phyloP scores from a whole-genome alignment of 2,888 invertebrate species.

The Ephialtes manifestator region DNA sequence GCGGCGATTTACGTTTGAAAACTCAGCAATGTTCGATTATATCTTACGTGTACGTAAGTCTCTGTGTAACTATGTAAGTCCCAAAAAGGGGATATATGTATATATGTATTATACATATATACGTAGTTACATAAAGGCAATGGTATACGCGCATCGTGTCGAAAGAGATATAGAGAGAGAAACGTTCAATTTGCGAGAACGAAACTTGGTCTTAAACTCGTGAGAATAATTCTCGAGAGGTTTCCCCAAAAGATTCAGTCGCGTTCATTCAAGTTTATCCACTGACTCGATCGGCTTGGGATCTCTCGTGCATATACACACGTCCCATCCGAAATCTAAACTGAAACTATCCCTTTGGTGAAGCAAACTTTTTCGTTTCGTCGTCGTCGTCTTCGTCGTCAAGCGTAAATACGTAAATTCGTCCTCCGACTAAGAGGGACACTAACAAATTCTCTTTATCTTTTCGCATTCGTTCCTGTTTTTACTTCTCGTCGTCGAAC shows the following conservation, averaged over 20 bases:
- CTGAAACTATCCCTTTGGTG: conserved; percentile 18
- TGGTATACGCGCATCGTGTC: neutral
- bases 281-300: conserved; percentile 33
- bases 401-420: conserved; percentile 42
- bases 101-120: neutral
- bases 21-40: conserved; percentile 67
- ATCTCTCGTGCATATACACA: conserved; percentile 21
- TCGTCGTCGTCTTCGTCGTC: conserved; percentile 40
- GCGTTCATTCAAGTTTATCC: conserved; percentile 52
- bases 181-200: conserved; percentile 60
- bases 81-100: conserved; percentile 1
- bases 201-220: conserved; percentile 55
- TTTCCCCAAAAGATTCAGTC: conserved; percentile 48
- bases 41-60: conserved; percentile 44
- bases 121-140: conserved; percentile 17
- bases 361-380: conserved; percentile 42
- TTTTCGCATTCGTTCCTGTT: neutral
- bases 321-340: conserved; percentile 28
- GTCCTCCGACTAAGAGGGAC: conserved; percentile 5
- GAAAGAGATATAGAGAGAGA: conserved; percentile 19
- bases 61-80: conserved; percentile 17
- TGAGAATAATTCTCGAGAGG: conserved; percentile 54
- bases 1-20: conserved; percentile 58
- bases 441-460: conserved; percentile 16
- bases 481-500: conserved; percentile 4